These are phyloP conservation scores for Drosophila cardini DNA, from an alignment of 1,140 invertebrate genomes.

Conservation along the genomic window DNA sequence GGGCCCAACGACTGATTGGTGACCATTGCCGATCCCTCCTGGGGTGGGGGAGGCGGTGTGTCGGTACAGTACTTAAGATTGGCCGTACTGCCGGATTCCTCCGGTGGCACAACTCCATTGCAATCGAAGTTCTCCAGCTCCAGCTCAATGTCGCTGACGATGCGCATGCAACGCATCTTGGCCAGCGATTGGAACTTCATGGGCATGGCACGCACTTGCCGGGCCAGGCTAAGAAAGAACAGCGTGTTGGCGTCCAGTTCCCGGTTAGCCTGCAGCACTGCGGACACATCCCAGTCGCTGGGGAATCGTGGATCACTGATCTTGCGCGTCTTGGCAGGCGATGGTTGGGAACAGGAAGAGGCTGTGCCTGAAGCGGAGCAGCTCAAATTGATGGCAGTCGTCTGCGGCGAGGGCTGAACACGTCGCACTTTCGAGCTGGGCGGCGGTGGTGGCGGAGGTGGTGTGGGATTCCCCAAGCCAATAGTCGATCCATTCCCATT, in stretches of 20 bases:
- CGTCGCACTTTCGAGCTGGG: constrained; percentile 73
- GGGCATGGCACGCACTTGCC: constrained; percentile 78
- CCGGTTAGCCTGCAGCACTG: constrained; percentile 77
- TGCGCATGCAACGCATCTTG: constrained; percentile 84
- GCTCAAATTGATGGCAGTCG: constrained; percentile 77
- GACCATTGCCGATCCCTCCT: constrained; percentile 51
- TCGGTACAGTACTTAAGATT: constrained; percentile 77
- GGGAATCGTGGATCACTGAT: constrained; percentile 60
- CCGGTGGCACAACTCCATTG: constrained; percentile 60
- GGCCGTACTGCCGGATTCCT: constrained; percentile 50
- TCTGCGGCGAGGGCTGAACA: constrained; percentile 78
- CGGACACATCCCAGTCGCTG: constrained; percentile 74
- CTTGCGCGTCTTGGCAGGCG: constrained; percentile 72
- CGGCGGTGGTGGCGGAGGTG: constrained; percentile 47
- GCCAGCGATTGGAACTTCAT: constrained; percentile 80
- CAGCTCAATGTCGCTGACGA: constrained; percentile 79
- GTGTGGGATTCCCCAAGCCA: constrained; percentile 51
- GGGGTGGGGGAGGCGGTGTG: constrained; percentile 60
- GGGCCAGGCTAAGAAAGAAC: constrained; percentile 78
- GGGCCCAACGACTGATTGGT: constrained; percentile 31
- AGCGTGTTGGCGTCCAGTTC: constrained; percentile 81
- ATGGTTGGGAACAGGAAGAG: constrained; percentile 41
- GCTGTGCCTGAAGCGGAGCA: constrained; percentile 49
- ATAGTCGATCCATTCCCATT: constrained; percentile 49
- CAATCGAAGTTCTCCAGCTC: constrained; percentile 80